A percentile compares a stretch with the other conserved stretches of the same genome.
Conservation (phyloP, 2,113 vertebrate species). For the Shinisaurus crocodilurus region DNA sequence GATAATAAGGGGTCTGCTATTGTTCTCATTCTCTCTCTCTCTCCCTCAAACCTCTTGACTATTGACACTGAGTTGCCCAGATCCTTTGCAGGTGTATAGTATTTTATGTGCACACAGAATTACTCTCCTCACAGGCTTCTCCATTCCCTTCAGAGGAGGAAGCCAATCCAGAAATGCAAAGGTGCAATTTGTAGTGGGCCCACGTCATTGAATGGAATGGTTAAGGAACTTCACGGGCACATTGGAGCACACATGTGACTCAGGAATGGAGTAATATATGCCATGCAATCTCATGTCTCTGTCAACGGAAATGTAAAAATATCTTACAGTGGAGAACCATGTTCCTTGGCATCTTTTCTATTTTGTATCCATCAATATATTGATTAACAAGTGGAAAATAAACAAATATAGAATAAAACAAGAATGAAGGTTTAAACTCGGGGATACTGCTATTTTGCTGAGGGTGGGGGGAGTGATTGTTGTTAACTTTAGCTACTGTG, state of each 20-base stretch:
- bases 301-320: not conserved
- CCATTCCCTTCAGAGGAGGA: not conserved
- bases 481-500: not conserved
- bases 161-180: not conserved
- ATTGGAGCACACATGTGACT: not conserved
- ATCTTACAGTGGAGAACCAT: not conserved
- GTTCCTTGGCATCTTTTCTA: not conserved
- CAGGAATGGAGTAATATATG: not conserved
- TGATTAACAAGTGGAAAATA: not conserved
- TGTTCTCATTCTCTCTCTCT: too few relatives aligned
- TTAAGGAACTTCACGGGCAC: not conserved
- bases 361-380: not conserved
- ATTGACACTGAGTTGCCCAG: not conserved
- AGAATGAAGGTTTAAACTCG: not conserved
- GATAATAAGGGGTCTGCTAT: not conserved
- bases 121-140: not conserved
- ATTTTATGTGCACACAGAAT: not conserved
- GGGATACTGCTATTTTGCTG: not conserved
- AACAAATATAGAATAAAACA: not conserved
- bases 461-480: not conserved
- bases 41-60: not conserved
- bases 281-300: not conserved
- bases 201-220: not conserved
- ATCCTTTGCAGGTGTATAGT: not conserved
- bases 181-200: not conserved